Evolutionary conservation across 2,888 invertebrate genomes (phyloP), one percentile per base, ranked within the genome.

Genomic region (Hydroisotoma schaefferi): DNA sequence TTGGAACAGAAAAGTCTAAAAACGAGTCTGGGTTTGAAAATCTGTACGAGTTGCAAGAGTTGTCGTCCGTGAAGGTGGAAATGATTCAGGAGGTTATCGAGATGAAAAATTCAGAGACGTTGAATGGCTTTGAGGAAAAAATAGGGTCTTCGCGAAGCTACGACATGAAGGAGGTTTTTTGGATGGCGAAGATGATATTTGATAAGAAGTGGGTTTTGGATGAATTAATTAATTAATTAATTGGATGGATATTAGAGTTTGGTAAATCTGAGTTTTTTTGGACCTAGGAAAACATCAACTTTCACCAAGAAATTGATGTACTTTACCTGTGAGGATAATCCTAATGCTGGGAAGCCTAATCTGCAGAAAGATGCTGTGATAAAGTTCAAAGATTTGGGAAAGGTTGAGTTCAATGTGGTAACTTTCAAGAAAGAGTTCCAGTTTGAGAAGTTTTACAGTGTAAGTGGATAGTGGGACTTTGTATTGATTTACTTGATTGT

Each of bases 331-430:
- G 65, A 70, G 18, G 70, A 70, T 43, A 59, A 60, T 46, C 72
- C 72, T 8, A 65, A 69, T 51, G 51, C 40, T 8, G 59, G 48
- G 2, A 59, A 66, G 26, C 23, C 57, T 0, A 60, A 64, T 40
- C 33, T 63, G 10, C 63, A 63, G 27, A 29, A 55, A 15, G 68
- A 67, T 55, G 61, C 59, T 5, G 43, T 63, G 2, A 33, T 55
- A 25, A 69, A 69, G 38, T 69, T 63, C 37, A 68, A 63, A 38
- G 72, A 72, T 55, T 48, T 72, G 20, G 69, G 70, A 18, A 62
- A 63, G 37, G 56, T 69, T 0, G 61, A 69, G n/a, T 61, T 72
- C 38, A 63, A 37, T 46, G 28, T 72, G 15, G 53, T 70, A 2
- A 55, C 63, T 4, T 72, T 69, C 53, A 67, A 64, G 3, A 51